Conservation (phyloP, 2,888 invertebrate genomes). For the Lepidocyrtinus sp. region DNA sequence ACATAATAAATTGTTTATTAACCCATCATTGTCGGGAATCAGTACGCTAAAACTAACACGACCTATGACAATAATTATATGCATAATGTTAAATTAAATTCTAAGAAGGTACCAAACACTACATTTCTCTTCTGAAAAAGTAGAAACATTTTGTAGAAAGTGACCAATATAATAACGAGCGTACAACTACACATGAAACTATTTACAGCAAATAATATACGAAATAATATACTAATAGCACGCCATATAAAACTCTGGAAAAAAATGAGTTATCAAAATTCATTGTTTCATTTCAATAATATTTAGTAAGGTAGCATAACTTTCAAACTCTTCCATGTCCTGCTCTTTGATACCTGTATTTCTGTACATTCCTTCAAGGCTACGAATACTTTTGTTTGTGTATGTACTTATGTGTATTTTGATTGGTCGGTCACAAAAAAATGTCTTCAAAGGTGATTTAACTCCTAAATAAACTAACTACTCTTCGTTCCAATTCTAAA, state of each 20-base stretch:
- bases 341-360: background rate
- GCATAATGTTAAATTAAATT: background rate
- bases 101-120: constrained; percentile 14
- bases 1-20: no score
- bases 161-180: no score
- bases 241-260: constrained; percentile 53
- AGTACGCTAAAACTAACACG: no score
- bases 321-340: background rate
- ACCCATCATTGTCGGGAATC: no score
- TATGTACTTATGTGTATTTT: background rate
- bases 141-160: constrained; percentile 8
- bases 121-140: constrained; percentile 17
- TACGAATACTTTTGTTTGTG: background rate
- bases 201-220: constrained; percentile 3
- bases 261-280: constrained; percentile 13
- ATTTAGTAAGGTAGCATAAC: background rate
- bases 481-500: background rate
- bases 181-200: no score
- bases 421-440: constrained; percentile 14
- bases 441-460: no score
- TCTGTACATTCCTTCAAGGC: no score
- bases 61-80: no score
- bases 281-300: constrained; percentile 11
- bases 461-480: no score
- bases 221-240: constrained; percentile 45